Conservation (phyloP, 2,797 vertebrate genomes). For the Psittacula echo region DNA sequence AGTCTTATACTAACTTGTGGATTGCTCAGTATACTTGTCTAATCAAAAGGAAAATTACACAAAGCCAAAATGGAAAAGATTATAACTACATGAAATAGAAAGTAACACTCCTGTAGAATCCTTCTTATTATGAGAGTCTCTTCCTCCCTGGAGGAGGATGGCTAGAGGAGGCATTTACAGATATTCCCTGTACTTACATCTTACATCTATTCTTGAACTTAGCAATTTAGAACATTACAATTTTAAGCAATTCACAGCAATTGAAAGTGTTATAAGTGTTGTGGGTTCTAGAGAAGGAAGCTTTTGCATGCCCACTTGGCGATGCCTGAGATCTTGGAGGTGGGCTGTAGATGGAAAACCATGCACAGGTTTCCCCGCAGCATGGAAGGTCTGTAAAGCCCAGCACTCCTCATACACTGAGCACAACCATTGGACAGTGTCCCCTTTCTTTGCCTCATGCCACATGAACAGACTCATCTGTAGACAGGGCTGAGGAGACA, state of each 20-base stretch:
- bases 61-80: background rate
- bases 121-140: background rate
- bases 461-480: background rate
- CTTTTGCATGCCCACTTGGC: background rate
- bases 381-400: background rate
- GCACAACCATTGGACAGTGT: background rate
- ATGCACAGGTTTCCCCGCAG: background rate
- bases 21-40: background rate
- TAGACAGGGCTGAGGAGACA: background rate
- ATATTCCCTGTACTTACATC: background rate
- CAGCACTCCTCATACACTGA: background rate
- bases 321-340: background rate
- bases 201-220: background rate
- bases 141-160: background rate
- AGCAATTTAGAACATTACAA: background rate
- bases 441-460: conserved; percentile 3
- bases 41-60: background rate
- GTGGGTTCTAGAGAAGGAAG: background rate
- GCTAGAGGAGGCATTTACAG: background rate
- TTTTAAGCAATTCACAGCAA: background rate
- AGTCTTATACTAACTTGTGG: background rate
- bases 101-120: background rate
- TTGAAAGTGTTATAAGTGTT: background rate
- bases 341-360: background rate
- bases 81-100: background rate